Base-by-base conservation (phyloP, 1,140 invertebrate species). In the Polypedilum pembai region DNA sequence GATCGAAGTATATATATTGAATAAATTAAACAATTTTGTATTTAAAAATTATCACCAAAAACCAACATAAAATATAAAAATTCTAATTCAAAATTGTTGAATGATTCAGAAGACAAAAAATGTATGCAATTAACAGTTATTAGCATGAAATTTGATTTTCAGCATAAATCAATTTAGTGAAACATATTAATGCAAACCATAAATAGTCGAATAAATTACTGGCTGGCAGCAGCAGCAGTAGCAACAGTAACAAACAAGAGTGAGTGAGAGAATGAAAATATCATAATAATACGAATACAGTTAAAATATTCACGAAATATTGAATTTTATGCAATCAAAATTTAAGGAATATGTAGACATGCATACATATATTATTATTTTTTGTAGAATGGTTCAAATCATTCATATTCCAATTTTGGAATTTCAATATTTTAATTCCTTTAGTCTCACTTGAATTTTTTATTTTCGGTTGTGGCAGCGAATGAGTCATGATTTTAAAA, bases 91-190 rank as follows among this genome's bases (percentile, higher is more conserved):
- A 56, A 56, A n/a, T 12, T 56, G 12, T 56, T 56, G 45, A 33
- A 33, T 33, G 4, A 56, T 56, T 15, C n/a, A 15, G n/a, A 8
- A 56, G n/a, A 56, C 45, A 56, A 56, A 15, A 15, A 56, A n/a
- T n/a, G n/a, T 15, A 56, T 56, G 15, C 45, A 56, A 56, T 56
- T 56, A 56, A 56, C 15, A 56, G 45, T 56, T 56, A 56, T 56
- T 56, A 56, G 45, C 45, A 56, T 56, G 4, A n/a, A 56, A 56
- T 18, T 69, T 69, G 65, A 69, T 18, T 69, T 69, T 10, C 17
- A 69, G 20, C 20, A 69, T 69, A 69, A 69, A 69, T 69, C 65
- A 69, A 18, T 69, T 56, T 18, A 10, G 20, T 69, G 20, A 69
- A 21, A 69, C 20, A 8, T 56, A 56, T 56, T 56, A 56, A 56